Percentiles rank a stretch among this genome's conserved stretches.
Conservation (phyloP, 23 tunicate species). For the Aplidium turbinatum region DNA sequence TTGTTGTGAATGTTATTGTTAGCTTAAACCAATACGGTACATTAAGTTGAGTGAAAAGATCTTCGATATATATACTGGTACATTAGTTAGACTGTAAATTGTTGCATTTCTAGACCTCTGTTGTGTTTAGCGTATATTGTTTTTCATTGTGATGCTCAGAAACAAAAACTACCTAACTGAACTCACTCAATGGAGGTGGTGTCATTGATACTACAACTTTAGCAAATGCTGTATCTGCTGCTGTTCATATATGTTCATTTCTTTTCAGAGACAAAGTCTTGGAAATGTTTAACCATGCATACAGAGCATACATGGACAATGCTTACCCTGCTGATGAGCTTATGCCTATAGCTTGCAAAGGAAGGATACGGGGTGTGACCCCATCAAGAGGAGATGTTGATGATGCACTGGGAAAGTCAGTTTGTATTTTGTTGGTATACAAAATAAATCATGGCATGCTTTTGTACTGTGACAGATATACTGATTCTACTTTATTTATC, state of each 20-base stretch:
- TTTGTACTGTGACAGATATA: too few relatives aligned
- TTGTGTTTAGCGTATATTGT: too few relatives aligned
- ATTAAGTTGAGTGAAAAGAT: background rate
- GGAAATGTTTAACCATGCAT: slow-evolving; percentile 95
- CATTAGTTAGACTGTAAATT: background rate
- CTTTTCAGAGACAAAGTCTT: slow-evolving; percentile 75
- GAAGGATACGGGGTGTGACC: slow-evolving; percentile 79
- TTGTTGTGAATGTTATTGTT: background rate
- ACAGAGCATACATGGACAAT: slow-evolving; percentile 76
- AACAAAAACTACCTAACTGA: too few relatives aligned
- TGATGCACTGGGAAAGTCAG: slow-evolving; percentile 92
- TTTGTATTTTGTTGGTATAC: background rate
- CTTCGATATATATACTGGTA: background rate
- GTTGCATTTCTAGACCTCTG: background rate
- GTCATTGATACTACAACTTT: too few relatives aligned
- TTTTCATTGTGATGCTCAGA: too few relatives aligned
- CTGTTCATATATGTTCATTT: background rate
- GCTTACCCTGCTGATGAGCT: slow-evolving; percentile 98
- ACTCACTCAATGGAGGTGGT: too few relatives aligned
- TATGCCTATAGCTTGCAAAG: slow-evolving; percentile 96
- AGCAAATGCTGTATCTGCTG: background rate
- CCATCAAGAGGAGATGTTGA: slow-evolving; percentile 92
- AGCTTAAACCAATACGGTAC: background rate
- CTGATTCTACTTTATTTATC: too few relatives aligned
- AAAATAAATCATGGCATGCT: too few relatives aligned